Evolutionary conservation across 2,888 invertebrate species (phyloP).

Genomic region (Galeopsomyia nigrocyanea): DNA sequence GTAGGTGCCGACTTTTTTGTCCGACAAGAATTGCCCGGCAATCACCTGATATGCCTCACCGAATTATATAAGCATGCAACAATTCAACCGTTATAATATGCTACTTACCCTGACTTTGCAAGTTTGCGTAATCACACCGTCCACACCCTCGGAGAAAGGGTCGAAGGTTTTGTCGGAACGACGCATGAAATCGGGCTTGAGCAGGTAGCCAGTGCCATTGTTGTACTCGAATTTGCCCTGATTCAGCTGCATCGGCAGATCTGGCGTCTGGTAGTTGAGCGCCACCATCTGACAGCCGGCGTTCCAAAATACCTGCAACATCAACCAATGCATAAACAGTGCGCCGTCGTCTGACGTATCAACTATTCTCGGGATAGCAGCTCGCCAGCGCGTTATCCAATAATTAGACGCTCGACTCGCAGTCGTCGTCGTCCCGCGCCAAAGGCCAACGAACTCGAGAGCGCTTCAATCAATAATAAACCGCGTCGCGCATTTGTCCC

Average conservation of each 20-base stretch:
- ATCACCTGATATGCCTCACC: slow-evolving; percentile 76
- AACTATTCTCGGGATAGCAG: too few relatives aligned
- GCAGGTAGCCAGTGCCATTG: slow-evolving; percentile 76
- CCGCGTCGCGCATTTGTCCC: not conserved
- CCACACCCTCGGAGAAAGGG: slow-evolving; percentile 80
- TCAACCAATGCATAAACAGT: not conserved
- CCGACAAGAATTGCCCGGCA: slow-evolving; percentile 79
- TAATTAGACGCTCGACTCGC: slow-evolving; percentile 1
- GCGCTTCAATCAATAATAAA: not conserved
- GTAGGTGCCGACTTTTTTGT: slow-evolving; percentile 80
- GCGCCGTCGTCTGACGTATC: too few relatives aligned
- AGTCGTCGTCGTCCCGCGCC: slow-evolving; percentile 5
- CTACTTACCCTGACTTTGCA: slow-evolving; percentile 74
- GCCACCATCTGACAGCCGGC: slow-evolving; percentile 83
- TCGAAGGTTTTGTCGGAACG: slow-evolving; percentile 78
- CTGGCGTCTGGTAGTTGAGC: slow-evolving; percentile 79
- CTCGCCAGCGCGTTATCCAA: not conserved
- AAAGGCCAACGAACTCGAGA: slow-evolving; percentile 25
- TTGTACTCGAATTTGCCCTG: slow-evolving; percentile 84
- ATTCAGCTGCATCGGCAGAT: slow-evolving; percentile 81
- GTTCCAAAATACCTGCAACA: slow-evolving; percentile 78
- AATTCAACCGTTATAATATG: not conserved
- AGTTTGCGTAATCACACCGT: slow-evolving; percentile 81
- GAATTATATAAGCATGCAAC: too few relatives aligned
- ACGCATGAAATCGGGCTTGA: slow-evolving; percentile 82